phyloP scores from a whole-genome alignment of 2,113 vertebrate species.

The Amazona vittata region DNA sequence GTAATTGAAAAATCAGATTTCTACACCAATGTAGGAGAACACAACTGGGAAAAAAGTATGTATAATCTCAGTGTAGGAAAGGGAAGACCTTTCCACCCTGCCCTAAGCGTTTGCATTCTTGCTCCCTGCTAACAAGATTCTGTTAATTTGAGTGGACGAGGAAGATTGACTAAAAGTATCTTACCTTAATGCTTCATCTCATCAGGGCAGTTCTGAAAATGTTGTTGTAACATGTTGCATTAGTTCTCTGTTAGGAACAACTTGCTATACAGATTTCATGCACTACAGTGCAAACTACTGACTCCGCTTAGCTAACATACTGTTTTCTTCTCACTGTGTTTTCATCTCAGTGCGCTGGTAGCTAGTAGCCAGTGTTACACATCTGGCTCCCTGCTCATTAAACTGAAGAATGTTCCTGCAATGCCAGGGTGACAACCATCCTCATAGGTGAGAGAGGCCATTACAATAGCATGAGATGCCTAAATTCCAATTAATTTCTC shows the following conservation, averaged over 20 bases:
- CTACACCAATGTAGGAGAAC: not conserved
- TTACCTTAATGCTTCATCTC: not conserved
- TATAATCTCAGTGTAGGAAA: not conserved
- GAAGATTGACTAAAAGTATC: not conserved
- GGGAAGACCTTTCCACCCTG: not conserved
- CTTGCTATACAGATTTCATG: not conserved
- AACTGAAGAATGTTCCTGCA: not conserved
- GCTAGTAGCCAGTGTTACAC: not conserved
- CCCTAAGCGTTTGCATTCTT: not conserved
- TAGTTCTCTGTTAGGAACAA: not conserved
- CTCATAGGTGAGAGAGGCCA: not conserved
- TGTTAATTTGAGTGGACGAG: not conserved
- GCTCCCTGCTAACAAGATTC: not conserved
- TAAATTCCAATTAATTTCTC: not conserved
- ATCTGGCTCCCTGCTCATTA: not conserved
- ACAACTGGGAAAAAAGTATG: not conserved
- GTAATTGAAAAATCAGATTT: not conserved
- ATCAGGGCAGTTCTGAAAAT: not conserved
- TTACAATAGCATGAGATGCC: not conserved
- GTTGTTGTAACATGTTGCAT: not conserved
- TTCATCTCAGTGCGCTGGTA: fast-evolving
- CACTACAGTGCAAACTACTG: not conserved
- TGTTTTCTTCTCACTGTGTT: not conserved
- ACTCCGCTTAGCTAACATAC: not conserved
- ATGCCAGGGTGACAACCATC: not conserved